phyloP scores from a whole-genome alignment of 2,888 invertebrate genomes.

The Julus scandinavius region DNA sequence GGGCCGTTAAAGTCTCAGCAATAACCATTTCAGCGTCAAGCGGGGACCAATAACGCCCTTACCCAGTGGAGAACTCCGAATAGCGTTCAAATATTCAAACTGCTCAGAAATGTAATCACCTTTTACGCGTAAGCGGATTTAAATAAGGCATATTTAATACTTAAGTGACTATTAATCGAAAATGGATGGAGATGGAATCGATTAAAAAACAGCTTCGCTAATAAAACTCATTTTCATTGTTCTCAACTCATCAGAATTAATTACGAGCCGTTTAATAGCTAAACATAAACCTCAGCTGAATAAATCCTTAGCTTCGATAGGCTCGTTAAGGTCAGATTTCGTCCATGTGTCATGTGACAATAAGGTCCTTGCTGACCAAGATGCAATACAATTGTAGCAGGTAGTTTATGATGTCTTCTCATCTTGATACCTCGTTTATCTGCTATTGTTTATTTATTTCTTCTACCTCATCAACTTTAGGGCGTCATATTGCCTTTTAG shows the following conservation, averaged over 20 bases:
- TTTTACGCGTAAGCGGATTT: too few species aligned
- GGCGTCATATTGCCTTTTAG: too few species aligned
- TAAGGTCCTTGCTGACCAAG: too few species aligned
- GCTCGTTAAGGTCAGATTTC: not conserved
- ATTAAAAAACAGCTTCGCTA: not conserved
- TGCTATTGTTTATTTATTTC: too few species aligned
- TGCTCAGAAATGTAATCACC: not conserved
- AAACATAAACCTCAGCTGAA: not conserved
- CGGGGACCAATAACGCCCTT: not conserved
- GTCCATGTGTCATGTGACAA: too few species aligned
- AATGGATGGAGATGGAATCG: not conserved
- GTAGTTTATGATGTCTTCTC: too few species aligned
- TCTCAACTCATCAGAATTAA: too few species aligned
- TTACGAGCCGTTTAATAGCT: too few species aligned
- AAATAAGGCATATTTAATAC: not conserved
- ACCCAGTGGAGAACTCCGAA: not conserved
- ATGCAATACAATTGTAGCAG: too few species aligned
- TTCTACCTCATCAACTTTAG: too few species aligned
- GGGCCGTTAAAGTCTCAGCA: not conserved
- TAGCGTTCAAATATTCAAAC: not conserved
- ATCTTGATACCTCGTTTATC: too few species aligned
- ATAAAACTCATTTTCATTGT: slow-evolving; percentile 1
- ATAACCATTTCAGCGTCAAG: not conserved
- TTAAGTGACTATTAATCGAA: not conserved
- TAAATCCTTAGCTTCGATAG: not conserved